A percentile compares a stretch with the other conserved stretches of the same genome.
These are phyloP conservation scores for Urocynchramus pylzowi DNA, from an alignment of 2,113 vertebrate genomes.

Conservation along the genomic window DNA sequence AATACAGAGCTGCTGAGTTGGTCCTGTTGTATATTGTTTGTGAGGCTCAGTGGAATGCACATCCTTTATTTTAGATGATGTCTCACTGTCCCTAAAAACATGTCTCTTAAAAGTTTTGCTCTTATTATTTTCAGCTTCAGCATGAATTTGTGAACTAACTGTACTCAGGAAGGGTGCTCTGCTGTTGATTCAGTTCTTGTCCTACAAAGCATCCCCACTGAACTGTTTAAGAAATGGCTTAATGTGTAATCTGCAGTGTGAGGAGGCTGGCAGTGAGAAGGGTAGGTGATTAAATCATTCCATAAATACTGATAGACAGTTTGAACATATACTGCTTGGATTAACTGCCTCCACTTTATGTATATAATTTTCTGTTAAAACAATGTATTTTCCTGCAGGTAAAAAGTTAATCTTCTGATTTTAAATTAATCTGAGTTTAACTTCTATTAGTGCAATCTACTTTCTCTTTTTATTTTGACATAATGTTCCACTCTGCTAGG, in stretches of 20 bases:
- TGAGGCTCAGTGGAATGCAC: background rate
- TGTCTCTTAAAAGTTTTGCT: background rate
- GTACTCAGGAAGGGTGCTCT: background rate
- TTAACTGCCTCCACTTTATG: background rate
- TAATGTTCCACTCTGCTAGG: background rate
- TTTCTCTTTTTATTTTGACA: background rate
- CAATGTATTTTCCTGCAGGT: background rate
- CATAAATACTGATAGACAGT: background rate
- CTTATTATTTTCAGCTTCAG: background rate
- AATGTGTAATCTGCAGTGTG: background rate
- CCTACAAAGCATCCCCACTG: background rate
- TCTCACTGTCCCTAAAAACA: background rate
- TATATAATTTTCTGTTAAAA: background rate
- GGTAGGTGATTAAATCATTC: background rate
- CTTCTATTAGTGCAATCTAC: background rate
- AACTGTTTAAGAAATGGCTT: background rate
- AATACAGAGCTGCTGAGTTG: background rate
- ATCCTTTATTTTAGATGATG: background rate
- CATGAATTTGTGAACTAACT: background rate
- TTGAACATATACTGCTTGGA: fast-evolving
- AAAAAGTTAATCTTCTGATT: background rate
- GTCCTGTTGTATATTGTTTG: background rate
- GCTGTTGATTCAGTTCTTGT: background rate
- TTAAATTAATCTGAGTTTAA: background rate
- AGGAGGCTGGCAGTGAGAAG: background rate